Conservation (phyloP, 2,113 vertebrate species). For the Echinops telfairi region DNA sequence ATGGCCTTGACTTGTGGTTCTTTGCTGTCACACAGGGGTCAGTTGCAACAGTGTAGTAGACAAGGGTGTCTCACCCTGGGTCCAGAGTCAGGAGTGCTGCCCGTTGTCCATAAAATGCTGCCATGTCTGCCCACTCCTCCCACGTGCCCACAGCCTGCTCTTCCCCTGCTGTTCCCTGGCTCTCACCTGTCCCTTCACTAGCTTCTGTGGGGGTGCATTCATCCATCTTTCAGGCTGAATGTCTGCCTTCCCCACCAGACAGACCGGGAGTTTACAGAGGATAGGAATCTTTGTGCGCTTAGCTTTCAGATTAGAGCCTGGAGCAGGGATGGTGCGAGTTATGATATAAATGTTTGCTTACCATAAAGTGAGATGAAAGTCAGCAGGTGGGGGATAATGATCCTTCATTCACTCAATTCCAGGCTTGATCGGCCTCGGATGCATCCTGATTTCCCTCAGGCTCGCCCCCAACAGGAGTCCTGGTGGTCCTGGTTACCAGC, state of each 20-base stretch:
- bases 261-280: neutral
- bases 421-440: neutral
- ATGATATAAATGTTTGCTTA: neutral
- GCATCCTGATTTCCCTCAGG: neutral
- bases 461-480: neutral
- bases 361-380: neutral
- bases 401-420: neutral
- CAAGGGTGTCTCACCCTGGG: neutral
- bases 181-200: neutral
- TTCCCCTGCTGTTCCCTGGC: neutral
- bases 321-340: neutral
- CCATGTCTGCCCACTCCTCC: neutral
- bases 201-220: neutral
- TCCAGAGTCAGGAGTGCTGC: neutral
- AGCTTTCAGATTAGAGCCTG: neutral
- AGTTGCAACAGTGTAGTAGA: neutral
- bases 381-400: neutral
- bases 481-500: too few relatives aligned
- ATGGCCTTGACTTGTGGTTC: neutral
- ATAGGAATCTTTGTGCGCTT: neutral
- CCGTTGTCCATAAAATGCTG: neutral
- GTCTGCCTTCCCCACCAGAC: neutral
- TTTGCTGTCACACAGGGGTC: neutral
- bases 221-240: neutral
- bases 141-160: neutral